Evolutionary conservation across 2,888 invertebrate species (phyloP).

Genomic region (Lasioglossum leucozonium): DNA sequence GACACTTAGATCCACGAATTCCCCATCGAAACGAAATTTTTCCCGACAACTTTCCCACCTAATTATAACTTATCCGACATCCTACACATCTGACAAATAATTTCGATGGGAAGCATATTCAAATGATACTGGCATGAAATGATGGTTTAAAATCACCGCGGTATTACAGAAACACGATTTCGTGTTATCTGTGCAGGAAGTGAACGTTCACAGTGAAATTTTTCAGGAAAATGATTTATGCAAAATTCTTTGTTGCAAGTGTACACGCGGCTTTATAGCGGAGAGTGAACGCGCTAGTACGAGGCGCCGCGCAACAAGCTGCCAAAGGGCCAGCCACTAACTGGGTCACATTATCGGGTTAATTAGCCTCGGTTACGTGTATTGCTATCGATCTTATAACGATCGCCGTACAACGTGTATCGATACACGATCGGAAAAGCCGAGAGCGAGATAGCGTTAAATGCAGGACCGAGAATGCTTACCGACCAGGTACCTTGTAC

Average conservation of each 20-base stretch:
- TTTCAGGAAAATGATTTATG: background rate
- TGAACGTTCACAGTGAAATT: too few species aligned
- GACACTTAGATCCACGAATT: background rate
- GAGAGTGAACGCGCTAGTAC: slow-evolving; percentile 29
- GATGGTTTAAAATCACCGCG: background rate
- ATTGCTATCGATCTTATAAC: slow-evolving; percentile 65
- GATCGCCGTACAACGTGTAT: slow-evolving; percentile 66
- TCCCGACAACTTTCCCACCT: background rate
- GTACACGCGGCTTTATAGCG: slow-evolving; percentile 18
- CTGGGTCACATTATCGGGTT: slow-evolving; percentile 76
- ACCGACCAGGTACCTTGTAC: slow-evolving; percentile 30
- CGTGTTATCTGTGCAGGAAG: background rate
- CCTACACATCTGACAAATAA: background rate
- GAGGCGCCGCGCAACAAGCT: slow-evolving; percentile 46
- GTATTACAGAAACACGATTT: background rate
- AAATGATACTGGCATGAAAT: too few species aligned
- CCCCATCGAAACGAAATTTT: background rate
- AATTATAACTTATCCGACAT: background rate
- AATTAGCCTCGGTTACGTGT: slow-evolving; percentile 73
- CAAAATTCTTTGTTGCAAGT: background rate
- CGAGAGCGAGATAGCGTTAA: slow-evolving; percentile 52
- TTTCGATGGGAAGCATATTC: background rate
- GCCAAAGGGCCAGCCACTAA: slow-evolving; percentile 48
- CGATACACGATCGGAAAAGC: slow-evolving; percentile 59
- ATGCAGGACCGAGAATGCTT: slow-evolving; percentile 26